Evolutionary conservation across 2,113 vertebrate species (phyloP), one percentile per base, ranked within the genome.

Genomic region (Toxotes chatareus): DNA sequence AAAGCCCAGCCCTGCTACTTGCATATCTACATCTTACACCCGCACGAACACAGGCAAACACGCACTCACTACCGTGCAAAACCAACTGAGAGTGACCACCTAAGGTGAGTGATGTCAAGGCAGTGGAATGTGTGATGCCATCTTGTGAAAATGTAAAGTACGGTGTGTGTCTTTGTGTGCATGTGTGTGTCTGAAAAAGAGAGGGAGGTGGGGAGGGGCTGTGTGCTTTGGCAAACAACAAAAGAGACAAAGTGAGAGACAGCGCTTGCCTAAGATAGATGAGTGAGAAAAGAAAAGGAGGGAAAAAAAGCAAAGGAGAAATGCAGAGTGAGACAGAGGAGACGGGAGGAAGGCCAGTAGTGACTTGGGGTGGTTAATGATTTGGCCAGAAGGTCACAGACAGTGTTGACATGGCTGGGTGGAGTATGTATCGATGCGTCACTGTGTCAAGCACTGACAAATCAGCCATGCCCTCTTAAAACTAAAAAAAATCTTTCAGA

Each of bases 341-440:
- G 76, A 67, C 10, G 8, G 19, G 57, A 83, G 62, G 31, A 70
- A 72, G 72, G 73, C 85, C 12, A 34, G 36, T 11, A 36, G 76
- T 85, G 82, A 79, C 89, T 87, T 57, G 57, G 69, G 80, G 34
- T 85, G 76, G 82, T 77, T 87, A 91, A 93, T 86, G 90, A 94
- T 92, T 94, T 89, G 55, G 74, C 86, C 64, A 60, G 88, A 90
- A 89, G 89, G 93, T 92, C 91, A 90, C 81, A 90, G 91, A 91
- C 83, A 49, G 85, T 70, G 61, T 81, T 79, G 86, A 86, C 87
- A 85, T 69, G 86, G 74, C 82, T 53, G 72, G 85, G 83, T 78
- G 78, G 88, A 85, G 82, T 65, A 70, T 3, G 40, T 83, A 89
- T 93, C n/a, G 80, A 90, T 51, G 49, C 57, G 31, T 86, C 85